Percentiles rank a stretch among this genome's conserved stretches.
Conservation (phyloP, 1,140 invertebrate genomes). For the Zeugodacus cucurbitae region DNA sequence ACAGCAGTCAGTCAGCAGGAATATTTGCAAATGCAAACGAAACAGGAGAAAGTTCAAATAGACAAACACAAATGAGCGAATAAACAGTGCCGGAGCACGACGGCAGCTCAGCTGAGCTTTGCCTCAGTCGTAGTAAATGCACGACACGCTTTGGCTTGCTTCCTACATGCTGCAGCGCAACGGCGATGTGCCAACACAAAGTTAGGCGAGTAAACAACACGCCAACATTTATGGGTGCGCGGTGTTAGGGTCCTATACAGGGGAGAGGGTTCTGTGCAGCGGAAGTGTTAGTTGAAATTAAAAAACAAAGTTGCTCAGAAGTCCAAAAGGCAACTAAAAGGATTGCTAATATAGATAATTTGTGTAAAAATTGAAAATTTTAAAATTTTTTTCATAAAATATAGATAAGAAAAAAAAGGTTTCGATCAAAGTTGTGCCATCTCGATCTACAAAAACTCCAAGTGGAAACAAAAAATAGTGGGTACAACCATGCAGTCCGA, state of each 20-base stretch:
- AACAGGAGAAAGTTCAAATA: conserved; percentile 66
- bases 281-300: not conserved
- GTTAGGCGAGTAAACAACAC: conserved; percentile 20
- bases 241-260: no score
- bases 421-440: no score
- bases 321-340: not conserved
- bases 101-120: not conserved
- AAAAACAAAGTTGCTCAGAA: not conserved
- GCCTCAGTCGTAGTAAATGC: not conserved
- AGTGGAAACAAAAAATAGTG: no score
- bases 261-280: not conserved
- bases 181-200: not conserved
- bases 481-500: no score
- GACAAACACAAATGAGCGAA: conserved; percentile 64
- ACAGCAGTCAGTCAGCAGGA: conserved; percentile 48
- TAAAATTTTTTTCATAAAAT: no score
- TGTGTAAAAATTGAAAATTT: no score
- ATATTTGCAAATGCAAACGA: conserved; percentile 66
- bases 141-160: not conserved
- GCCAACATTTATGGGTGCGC: not conserved
- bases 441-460: no score
- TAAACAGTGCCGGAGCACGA: conserved; percentile 51
- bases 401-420: no score
- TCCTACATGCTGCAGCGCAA: not conserved
- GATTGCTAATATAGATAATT: no score